Conservation (phyloP, 1,140 invertebrate species). For the Procambarus clarkii region DNA sequence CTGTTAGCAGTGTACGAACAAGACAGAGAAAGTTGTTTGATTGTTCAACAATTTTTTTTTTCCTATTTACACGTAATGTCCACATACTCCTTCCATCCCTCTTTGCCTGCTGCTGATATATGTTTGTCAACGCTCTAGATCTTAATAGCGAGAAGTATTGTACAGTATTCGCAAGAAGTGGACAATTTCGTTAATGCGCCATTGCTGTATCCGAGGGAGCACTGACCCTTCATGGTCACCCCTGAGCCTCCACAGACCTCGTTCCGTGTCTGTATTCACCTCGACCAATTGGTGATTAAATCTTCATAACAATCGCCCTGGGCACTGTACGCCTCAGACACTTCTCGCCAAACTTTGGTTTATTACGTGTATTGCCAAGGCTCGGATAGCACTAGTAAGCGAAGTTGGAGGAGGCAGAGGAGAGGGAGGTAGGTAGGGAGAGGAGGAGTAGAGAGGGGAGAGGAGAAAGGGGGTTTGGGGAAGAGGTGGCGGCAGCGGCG, state of each 20-base stretch:
- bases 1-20: too few relatives aligned
- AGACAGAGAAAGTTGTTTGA: too few relatives aligned
- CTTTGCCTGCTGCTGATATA: not conserved
- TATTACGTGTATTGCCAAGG: not conserved
- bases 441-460: not conserved
- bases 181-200: not conserved
- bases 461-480: not conserved
- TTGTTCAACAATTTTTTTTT: too few relatives aligned
- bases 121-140: not conserved
- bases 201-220: not conserved
- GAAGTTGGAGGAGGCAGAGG: not conserved
- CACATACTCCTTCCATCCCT: not conserved
- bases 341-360: not conserved
- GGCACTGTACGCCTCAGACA: not conserved
- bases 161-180: not conserved
- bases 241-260: not conserved
- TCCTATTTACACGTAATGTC: too few relatives aligned
- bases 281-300: conserved; percentile 26
- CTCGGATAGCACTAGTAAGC: not conserved
- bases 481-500: not conserved
- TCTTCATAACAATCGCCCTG: conserved; percentile 25
- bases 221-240: not conserved
- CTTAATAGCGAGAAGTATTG: not conserved
- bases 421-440: not conserved
- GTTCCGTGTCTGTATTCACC: not conserved